phyloP scores from a whole-genome alignment of 1,140 invertebrate species.

The Listronotus bonariensis region DNA sequence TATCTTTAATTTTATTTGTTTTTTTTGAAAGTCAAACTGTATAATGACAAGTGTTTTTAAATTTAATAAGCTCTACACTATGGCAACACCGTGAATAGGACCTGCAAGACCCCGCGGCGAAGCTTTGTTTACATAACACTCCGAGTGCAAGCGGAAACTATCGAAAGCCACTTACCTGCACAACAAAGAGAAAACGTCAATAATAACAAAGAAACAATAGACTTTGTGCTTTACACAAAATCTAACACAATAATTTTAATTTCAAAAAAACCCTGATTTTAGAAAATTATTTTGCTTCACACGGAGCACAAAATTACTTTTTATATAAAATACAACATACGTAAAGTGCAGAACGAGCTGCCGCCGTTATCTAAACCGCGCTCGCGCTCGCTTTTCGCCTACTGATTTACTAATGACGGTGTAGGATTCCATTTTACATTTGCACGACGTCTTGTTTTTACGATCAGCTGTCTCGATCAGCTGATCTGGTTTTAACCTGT shows the following conservation, averaged over 20 bases:
- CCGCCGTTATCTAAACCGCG: constrained; percentile 13
- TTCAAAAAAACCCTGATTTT: not conserved
- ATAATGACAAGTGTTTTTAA: not conserved
- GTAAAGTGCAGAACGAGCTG: not conserved
- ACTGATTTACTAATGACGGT: constrained; percentile 6
- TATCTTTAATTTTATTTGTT: not conserved
- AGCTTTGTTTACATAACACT: constrained; percentile 50
- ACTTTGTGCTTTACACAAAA: not conserved
- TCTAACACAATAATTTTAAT: not conserved
- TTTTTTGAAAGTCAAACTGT: not conserved
- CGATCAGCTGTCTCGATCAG: constrained; percentile 38
- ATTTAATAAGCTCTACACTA: constrained; percentile 2
- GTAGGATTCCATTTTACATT: constrained; percentile 17
- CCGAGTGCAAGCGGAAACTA: constrained; percentile 33
- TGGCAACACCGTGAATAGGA: not conserved
- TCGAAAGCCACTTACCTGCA: constrained; percentile 44
- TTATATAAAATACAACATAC: constrained; percentile 14
- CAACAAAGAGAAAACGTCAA: constrained; percentile 44
- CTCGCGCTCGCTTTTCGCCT: constrained; percentile 23
- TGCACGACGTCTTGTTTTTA: constrained; percentile 27
- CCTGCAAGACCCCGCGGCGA: constrained; percentile 18
- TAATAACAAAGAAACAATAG: constrained; percentile 17
- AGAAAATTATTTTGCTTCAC: not conserved
- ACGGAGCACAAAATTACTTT: not conserved
- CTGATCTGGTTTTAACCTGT: constrained; percentile 48